Conservation (phyloP, 2,888 invertebrate genomes). For the Eretmocerus hayati region DNA sequence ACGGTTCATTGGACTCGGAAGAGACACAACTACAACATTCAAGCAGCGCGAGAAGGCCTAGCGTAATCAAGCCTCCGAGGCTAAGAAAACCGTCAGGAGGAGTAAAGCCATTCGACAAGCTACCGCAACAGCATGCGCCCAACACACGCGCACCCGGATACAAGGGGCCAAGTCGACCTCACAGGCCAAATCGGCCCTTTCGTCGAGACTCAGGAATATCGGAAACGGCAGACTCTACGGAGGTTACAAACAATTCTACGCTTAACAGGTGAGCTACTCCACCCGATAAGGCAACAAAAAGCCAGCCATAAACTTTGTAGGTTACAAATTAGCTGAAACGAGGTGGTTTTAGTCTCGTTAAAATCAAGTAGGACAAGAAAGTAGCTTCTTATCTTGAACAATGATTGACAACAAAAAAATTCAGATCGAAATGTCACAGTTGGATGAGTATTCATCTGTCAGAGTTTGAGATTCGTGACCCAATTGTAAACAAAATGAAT, state of each 20-base stretch:
- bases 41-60: slow-evolving; percentile 17
- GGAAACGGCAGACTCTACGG: slow-evolving; percentile 27
- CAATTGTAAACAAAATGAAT: too few species aligned
- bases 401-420: too few species aligned
- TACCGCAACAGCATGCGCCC: slow-evolving; percentile 44
- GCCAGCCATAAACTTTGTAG: too few species aligned
- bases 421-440: too few species aligned
- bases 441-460: too few species aligned
- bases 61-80: slow-evolving; percentile 34
- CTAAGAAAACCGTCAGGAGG: slow-evolving; percentile 33
- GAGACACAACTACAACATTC: slow-evolving; percentile 16
- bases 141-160: slow-evolving; percentile 44
- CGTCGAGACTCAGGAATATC: slow-evolving; percentile 36
- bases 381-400: too few species aligned
- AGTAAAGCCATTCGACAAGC: slow-evolving; percentile 39
- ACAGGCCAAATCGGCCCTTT: slow-evolving; percentile 36
- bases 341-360: too few species aligned
- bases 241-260: slow-evolving; percentile 25
- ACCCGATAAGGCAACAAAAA: too few species aligned
- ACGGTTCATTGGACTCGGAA: slow-evolving; percentile 20
- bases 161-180: slow-evolving; percentile 32
- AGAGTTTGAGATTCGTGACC: too few species aligned
- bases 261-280: slow-evolving; percentile 29
- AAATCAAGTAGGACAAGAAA: too few species aligned
- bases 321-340: too few species aligned